phyloP scores from a whole-genome alignment of 2,113 vertebrate species.

The Megaleporinus macrocephalus region DNA sequence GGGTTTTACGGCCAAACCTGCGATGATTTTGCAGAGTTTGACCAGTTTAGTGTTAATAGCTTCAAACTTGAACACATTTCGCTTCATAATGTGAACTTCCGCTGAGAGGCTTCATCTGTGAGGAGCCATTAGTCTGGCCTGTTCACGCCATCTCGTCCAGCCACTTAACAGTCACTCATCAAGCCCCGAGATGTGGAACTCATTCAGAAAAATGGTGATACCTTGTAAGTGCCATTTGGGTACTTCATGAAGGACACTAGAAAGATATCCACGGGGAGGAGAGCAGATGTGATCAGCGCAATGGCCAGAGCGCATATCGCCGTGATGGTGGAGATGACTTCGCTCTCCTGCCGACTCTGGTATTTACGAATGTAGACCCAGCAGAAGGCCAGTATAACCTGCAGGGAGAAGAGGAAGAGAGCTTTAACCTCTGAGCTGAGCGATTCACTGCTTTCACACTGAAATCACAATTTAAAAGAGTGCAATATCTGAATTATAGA shows the following conservation, averaged over 20 bases:
- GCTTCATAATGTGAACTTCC: not conserved
- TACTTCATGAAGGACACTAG: slow-evolving; percentile 98
- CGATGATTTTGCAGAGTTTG: not conserved
- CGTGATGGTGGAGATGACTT: slow-evolving; percentile 95
- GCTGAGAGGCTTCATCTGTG: not conserved
- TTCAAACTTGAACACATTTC: not conserved
- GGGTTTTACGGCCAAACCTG: too few relatives aligned
- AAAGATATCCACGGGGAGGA: slow-evolving; percentile 97
- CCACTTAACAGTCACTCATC: not conserved
- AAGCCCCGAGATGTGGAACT: not conserved
- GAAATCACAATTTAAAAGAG: too few relatives aligned
- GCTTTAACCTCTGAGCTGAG: not conserved
- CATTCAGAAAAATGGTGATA: slow-evolving; percentile 62
- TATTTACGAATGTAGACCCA: slow-evolving; percentile 98
- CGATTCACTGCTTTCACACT: too few relatives aligned
- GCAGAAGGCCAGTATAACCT: slow-evolving; percentile 93
- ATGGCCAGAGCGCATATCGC: slow-evolving; percentile 93
- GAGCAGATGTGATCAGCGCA: slow-evolving; percentile 94
- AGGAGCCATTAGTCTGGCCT: not conserved
- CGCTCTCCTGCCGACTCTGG: slow-evolving; percentile 95
- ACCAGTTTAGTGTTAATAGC: not conserved
- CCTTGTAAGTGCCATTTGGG: slow-evolving; percentile 97
- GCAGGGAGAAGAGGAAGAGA: slow-evolving; percentile 50
- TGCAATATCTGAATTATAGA: too few relatives aligned
- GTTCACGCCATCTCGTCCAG: not conserved